A percentile compares a stretch with the other conserved stretches of the same genome.
Evolutionary conservation across 2,888 invertebrate genomes (phyloP).

Genomic region (Itoplectis maculator): DNA sequence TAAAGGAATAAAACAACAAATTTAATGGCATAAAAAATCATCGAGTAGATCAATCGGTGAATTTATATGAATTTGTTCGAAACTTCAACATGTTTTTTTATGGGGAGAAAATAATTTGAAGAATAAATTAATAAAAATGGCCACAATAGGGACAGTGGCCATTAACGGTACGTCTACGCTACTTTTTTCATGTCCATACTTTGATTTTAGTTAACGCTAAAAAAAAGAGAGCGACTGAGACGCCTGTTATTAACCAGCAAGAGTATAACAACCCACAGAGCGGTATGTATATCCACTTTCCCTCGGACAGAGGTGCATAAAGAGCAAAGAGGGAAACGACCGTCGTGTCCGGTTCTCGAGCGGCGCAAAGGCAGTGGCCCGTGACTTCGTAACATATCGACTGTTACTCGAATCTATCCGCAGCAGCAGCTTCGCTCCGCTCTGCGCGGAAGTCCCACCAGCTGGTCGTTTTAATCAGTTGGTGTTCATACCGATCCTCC

Average conservation of each 20-base stretch:
- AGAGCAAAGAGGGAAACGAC: slow-evolving; percentile 10
- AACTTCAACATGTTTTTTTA: too few relatives aligned
- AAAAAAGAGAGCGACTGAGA: not conserved
- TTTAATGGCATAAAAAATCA: too few relatives aligned
- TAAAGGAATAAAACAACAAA: too few relatives aligned
- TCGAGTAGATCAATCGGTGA: too few relatives aligned
- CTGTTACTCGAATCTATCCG: not conserved
- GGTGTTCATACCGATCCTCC: slow-evolving; percentile 2
- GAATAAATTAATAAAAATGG: too few relatives aligned
- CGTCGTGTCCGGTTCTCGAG: slow-evolving; percentile 21
- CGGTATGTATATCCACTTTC: not conserved
- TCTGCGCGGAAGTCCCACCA: slow-evolving; percentile 16
- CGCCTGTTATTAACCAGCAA: not conserved
- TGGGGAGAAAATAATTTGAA: too few relatives aligned
- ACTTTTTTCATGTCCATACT: not conserved
- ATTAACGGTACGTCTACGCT: too few relatives aligned
- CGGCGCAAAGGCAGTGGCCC: slow-evolving; percentile 11
- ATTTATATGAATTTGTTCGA: too few relatives aligned
- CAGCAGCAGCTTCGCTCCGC: too few relatives aligned
- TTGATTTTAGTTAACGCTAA: not conserved
- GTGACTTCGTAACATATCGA: slow-evolving; percentile 14
- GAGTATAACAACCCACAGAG: not conserved
- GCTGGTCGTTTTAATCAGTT: slow-evolving; percentile 15
- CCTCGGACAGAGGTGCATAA: slow-evolving; percentile 19
- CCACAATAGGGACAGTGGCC: too few relatives aligned